A percentile compares a stretch with the other conserved stretches of the same genome.
phyloP scores from a whole-genome alignment of 1,140 invertebrate genomes.

The Delia radicum region DNA sequence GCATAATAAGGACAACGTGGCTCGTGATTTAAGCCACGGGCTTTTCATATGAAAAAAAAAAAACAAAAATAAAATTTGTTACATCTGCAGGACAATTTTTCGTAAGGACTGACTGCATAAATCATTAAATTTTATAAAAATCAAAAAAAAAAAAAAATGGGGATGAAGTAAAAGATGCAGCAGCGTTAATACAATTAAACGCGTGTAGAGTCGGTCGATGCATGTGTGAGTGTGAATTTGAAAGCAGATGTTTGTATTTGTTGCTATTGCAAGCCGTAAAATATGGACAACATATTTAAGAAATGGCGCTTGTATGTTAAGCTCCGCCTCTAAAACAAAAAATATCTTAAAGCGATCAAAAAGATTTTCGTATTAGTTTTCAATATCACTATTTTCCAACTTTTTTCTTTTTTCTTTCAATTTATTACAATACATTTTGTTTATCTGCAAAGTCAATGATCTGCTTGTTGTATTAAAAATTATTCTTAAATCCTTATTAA shows the following conservation, averaged over 20 bases:
- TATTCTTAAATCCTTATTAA: not conserved
- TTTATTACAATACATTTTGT: not conserved
- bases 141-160: not conserved
- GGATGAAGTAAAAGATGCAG: not conserved
- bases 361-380: not conserved
- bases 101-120: not conserved
- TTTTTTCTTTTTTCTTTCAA: not conserved
- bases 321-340: not conserved
- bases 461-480: not conserved
- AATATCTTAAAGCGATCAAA: not conserved
- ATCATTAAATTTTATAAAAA: not conserved
- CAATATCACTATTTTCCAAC: not conserved
- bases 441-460: slow-evolving; percentile 6
- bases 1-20: not conserved
- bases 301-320: not conserved
- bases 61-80: too few species aligned
- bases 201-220: not conserved
- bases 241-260: not conserved
- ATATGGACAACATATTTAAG: not conserved
- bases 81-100: not conserved
- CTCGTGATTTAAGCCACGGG: not conserved
- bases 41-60: not conserved
- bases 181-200: not conserved
- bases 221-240: not conserved
- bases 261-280: not conserved